phyloP scores from a whole-genome alignment of 2,888 invertebrate genomes.

The Acronicta psi region DNA sequence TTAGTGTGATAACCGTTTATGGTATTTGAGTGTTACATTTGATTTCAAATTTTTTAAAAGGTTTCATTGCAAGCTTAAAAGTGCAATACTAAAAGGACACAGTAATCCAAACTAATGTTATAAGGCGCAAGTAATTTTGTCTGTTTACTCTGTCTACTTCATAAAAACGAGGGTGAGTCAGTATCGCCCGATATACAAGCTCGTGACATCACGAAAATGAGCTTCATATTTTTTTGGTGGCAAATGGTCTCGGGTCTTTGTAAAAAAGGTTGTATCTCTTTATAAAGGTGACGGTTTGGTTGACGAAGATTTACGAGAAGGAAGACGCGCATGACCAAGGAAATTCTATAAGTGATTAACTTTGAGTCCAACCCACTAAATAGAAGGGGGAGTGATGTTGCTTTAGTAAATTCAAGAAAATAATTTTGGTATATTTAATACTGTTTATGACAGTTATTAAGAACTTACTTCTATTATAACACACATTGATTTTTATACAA shows the following conservation, averaged over 20 bases:
- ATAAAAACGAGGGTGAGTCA: constrained; percentile 39
- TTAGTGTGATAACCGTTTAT: too few species aligned
- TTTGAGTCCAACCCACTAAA: constrained; percentile 49
- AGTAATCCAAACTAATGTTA: too few species aligned
- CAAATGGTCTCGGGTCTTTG: constrained; percentile 44
- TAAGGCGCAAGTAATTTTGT: too few species aligned
- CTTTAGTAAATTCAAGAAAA: constrained; percentile 1
- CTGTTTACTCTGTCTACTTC: constrained; percentile 30
- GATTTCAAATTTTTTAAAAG: too few species aligned
- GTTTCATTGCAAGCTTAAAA: too few species aligned
- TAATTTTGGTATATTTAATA: neutral
- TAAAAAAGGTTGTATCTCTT: constrained; percentile 70
- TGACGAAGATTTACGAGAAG: constrained; percentile 74
- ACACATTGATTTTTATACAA: too few species aligned
- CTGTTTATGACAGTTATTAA: neutral
- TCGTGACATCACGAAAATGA: constrained; percentile 46
- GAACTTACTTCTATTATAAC: too few species aligned
- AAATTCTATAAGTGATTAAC: constrained; percentile 67
- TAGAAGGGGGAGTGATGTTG: constrained; percentile 38
- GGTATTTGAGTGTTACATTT: too few species aligned
- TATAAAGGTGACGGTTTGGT: constrained; percentile 71
- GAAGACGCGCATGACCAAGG: constrained; percentile 57
- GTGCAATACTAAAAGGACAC: too few species aligned
- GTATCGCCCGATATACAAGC: constrained; percentile 29
- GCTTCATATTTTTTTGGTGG: constrained; percentile 52